Evolutionary conservation across 2,888 invertebrate species (phyloP), one percentile per base, ranked within the genome.

Genomic region (Acleris emargana): DNA sequence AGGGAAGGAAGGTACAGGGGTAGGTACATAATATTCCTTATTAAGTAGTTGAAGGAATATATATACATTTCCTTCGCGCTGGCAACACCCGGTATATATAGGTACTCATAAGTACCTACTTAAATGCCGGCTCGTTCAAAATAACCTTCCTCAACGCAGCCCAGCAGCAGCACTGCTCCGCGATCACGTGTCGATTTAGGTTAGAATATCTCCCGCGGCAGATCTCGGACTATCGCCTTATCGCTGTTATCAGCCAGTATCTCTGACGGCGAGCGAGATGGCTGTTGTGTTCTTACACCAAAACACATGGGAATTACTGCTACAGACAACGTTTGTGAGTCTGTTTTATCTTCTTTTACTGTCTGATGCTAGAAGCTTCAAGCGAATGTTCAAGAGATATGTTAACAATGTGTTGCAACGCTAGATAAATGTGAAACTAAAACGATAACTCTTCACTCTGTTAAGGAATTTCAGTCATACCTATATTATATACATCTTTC

Each of bases 171-270:
- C 49, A 18, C 9, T 38, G 38, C 13, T 13, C 38, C 38, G 13
- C 50, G 43, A 55, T 64, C 64, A 64, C 64, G 59, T 50, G 64
- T 28, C 49, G 28, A 54, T 49, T 25, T 53, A 53, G 59, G 54
- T 54, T 63, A 42, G 6, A 54, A 42, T 54, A 64, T 59, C 64
- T 59, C 20, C 58, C 59, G 59, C 49, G 59, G 18, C 54, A 38
- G 54, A 64, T 64, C 64, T 60, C 32, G 18, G 13, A 5, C 45
- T 16, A 38, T 13, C 38, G 38, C 20, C 54, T 64, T 64, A 64
- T 64, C 64, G 54, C 17, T 28, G 43, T 50, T 64, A 64, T 64
- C 64, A 49, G 62, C 3, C 9, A 7, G 25, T 60, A 64, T 64
- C 64, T 54, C 54, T 25, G 20, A 25, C 57, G 25, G 45, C 57